Percentiles rank a stretch among this genome's conserved stretches.
Conservation (phyloP, 2,888 invertebrate species). For the Gonocerus acuteangulatus region DNA sequence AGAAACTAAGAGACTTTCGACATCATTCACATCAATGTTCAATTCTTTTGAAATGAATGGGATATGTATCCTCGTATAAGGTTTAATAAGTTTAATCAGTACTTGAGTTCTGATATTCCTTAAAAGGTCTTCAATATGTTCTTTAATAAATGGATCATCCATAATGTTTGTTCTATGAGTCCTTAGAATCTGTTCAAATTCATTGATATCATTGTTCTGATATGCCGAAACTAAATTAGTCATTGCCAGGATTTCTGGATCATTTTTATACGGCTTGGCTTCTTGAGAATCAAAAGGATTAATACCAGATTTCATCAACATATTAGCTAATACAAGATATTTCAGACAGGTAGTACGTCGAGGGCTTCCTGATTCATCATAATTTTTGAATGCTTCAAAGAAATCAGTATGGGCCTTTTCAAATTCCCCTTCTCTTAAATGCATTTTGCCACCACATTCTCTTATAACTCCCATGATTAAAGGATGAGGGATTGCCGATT, state of each 20-base stretch:
- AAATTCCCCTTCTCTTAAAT: conserved; percentile 94
- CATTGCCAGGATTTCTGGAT: conserved; percentile 98
- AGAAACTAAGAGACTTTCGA: conserved; percentile 91
- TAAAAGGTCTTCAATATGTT: conserved; percentile 95
- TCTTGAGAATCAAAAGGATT: conserved; percentile 99
- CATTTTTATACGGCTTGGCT: conserved; percentile 98
- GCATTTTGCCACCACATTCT: conserved; percentile 99
- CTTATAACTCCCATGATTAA: conserved; percentile 98
- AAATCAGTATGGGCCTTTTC: conserved; percentile 99
- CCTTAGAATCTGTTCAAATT: conserved; percentile 92
- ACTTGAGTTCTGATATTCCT: conserved; percentile 92
- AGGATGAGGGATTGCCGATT: conserved; percentile 99
- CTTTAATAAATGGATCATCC: conserved; percentile 98
- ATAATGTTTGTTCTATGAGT: conserved; percentile 92
- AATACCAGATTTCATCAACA: conserved; percentile 99
- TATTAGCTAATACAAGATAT: conserved; percentile 95
- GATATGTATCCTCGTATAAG: conserved; percentile 96
- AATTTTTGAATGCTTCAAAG: conserved; percentile 98
- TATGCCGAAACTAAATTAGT: conserved; percentile 95
- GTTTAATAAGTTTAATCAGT: conserved; percentile 90
- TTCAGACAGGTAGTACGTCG: conserved; percentile 94
- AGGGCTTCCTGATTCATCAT: conserved; percentile 97
- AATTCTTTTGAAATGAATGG: conserved; percentile 93
- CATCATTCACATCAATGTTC: conserved; percentile 88
- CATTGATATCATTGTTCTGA: conserved; percentile 96